phyloP scores from a whole-genome alignment of 2,113 vertebrate genomes.

The Eurystomus gularis region DNA sequence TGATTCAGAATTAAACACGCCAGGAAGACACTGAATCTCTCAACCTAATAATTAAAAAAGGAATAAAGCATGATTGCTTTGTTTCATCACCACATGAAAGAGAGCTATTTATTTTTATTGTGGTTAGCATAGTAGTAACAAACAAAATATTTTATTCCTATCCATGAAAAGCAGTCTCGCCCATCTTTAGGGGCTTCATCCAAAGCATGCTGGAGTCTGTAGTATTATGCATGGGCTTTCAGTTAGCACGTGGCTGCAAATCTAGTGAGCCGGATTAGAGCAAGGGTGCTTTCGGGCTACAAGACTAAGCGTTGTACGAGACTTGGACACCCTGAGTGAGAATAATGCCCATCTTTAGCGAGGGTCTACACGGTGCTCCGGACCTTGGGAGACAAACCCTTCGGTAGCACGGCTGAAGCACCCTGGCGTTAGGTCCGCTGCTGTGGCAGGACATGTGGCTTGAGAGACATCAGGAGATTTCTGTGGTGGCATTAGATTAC shows the following conservation, averaged over 20 bases:
- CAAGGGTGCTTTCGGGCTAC: neutral
- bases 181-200: neutral
- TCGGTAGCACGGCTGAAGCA: neutral
- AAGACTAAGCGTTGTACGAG: neutral
- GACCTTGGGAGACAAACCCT: neutral
- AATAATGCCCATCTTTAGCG: neutral
- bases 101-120: slow-evolving; percentile 32
- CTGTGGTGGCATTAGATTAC: slow-evolving; percentile 45
- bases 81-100: slow-evolving; percentile 55
- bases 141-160: slow-evolving; percentile 40
- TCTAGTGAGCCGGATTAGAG: neutral
- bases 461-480: neutral
- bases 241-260: neutral
- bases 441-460: neutral
- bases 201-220: neutral
- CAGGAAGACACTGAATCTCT: slow-evolving; percentile 24
- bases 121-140: slow-evolving; percentile 42
- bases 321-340: neutral
- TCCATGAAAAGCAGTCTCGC: neutral
- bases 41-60: slow-evolving; percentile 46
- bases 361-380: neutral
- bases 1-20: slow-evolving; percentile 37
- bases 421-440: neutral
- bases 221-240: neutral
- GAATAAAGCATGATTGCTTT: neutral